Base-by-base conservation (phyloP, 2,888 invertebrate species). In the Pristionchus exspectatus region DNA sequence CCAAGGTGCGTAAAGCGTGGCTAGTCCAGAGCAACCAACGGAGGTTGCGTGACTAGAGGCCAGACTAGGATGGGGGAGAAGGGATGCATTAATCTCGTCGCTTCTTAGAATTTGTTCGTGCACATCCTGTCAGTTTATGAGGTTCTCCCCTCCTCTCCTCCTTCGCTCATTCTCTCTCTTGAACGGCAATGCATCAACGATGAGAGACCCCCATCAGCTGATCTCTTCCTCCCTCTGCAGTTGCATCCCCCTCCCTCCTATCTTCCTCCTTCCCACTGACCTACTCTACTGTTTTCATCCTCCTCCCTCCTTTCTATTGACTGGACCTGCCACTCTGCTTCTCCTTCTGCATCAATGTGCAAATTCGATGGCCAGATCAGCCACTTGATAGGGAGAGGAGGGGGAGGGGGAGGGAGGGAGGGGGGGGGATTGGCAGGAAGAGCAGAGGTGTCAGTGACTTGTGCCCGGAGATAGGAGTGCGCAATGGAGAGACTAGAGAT, bases 281-380 rank as follows among this genome's bases (percentile, higher is more conserved):
- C 77, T 50, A 44, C 77, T 77, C 21, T 44, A 27, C 9, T 77
- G 44, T 77, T 50, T 50, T 77, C 50, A 77, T 77, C 77, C 77
- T 50, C n/a, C 69, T 69, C 3, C 77, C 7, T 16, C 24, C 18
- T 33, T 50, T 14, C 74, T 38, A 74, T 74, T 74, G 74, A 74
- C 74, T 74, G 44, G 74, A 74, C 44, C 38, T 74, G 74, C 33
- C 69, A 69, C 69, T 69, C 63, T 21, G 24, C 63, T 63, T 63
- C 63, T 63, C 63, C 30, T 74, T 74, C 74, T 74, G 74, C 74
- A 38, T 74, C 38, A 74, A 74, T 74, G 54, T 54, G 74, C 74
- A 38, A 74, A 74, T 74, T 74, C 74, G 74, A 74, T 74, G 38
- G 74, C 38, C 14, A 44, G 74, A 74, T 74, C 74, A 74, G 24